Conservation (phyloP, 2,113 vertebrate species). For the Cyrtonyx montezumae region DNA sequence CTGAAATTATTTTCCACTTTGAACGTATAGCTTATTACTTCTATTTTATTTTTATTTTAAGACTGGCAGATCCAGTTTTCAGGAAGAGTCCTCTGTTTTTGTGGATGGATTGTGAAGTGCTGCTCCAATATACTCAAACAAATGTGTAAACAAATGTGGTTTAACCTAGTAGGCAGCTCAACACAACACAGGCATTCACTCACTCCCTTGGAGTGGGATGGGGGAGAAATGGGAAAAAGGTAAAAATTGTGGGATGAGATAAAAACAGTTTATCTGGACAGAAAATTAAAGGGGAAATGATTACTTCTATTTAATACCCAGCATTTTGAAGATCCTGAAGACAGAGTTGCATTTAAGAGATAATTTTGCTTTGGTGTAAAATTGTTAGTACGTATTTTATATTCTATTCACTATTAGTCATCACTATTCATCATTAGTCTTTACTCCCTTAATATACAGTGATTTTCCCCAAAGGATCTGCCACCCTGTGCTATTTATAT, state of each 20-base stretch:
- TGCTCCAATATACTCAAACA: neutral
- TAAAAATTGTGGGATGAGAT: too few relatives aligned
- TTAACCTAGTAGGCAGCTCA: too few relatives aligned
- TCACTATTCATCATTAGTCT: neutral
- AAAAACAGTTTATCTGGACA: too few relatives aligned
- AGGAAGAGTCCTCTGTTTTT: neutral
- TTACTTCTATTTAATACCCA: neutral
- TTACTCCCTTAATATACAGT: neutral
- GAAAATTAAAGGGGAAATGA: neutral
- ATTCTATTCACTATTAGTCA: neutral
- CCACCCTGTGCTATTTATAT: neutral
- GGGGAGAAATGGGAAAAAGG: too few relatives aligned
- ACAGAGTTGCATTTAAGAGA: neutral
- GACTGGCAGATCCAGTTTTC: neutral
- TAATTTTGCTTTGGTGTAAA: neutral
- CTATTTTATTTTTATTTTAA: neutral
- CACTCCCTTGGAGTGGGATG: too few relatives aligned
- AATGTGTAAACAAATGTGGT: neutral
- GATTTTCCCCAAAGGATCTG: neutral
- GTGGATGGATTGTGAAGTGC: too few relatives aligned
- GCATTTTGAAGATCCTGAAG: neutral
- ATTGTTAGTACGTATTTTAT: neutral
- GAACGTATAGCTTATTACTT: neutral
- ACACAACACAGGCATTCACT: too few relatives aligned
- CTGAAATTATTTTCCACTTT: neutral